phyloP scores from a whole-genome alignment of 1,140 invertebrate genomes.

The Tigriopus japonicus region DNA sequence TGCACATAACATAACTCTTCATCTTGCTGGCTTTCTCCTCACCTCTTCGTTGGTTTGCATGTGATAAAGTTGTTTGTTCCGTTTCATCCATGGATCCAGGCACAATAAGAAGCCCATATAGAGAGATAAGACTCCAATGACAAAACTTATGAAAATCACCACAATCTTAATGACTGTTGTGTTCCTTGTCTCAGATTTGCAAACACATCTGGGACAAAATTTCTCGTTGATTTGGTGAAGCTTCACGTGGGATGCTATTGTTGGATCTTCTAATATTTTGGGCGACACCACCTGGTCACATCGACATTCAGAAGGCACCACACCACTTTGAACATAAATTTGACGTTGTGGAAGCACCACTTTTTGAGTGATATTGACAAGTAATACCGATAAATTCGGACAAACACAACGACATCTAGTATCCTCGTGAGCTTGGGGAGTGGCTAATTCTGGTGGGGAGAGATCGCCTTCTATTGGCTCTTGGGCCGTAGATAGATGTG shows the following conservation, averaged over 20 bases:
- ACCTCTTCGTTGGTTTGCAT: constrained; percentile 19
- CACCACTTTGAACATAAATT: background rate
- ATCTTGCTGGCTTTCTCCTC: no score
- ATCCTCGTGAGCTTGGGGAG: background rate
- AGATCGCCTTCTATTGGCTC: no score
- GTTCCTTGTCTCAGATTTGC: constrained; percentile 87
- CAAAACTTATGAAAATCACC: constrained; percentile 94
- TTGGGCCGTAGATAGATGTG: no score
- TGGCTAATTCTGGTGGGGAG: no score
- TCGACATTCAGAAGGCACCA: background rate
- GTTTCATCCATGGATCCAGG: constrained; percentile 84
- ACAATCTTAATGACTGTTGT: constrained; percentile 91
- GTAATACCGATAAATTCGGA: background rate
- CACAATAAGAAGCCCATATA: constrained; percentile 97
- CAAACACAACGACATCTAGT: background rate
- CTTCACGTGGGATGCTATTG: background rate
- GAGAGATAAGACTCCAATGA: constrained; percentile 79
- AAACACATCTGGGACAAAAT: constrained; percentile 81
- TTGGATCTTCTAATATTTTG: no score
- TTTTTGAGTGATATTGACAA: background rate
- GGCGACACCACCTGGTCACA: constrained; percentile 7
- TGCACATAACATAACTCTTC: background rate
- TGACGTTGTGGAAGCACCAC: background rate
- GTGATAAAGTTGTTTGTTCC: constrained; percentile 30
- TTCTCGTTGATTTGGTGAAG: constrained; percentile 32